Evolutionary conservation across 2,888 invertebrate species (phyloP).

Genomic region (Ptychoptera contaminata): DNA sequence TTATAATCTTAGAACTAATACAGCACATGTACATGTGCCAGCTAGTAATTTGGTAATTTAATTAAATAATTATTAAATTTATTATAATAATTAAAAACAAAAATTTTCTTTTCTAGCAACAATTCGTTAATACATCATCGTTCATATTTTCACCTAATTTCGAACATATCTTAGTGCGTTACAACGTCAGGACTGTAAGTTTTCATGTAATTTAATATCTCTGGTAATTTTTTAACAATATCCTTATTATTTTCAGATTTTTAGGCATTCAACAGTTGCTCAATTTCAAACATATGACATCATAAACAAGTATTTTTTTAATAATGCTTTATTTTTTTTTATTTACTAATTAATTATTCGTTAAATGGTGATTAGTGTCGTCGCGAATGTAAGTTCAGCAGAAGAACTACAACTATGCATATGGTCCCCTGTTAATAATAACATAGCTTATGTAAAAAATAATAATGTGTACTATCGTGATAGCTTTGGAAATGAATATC

Average conservation of each 20-base stretch:
- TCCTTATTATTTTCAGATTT: not conserved
- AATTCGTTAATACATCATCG: constrained; percentile 7
- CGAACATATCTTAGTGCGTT: not conserved
- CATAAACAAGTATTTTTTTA: constrained; percentile 36
- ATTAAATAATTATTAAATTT: too few relatives aligned
- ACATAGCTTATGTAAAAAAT: constrained; percentile 44
- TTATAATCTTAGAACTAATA: constrained; percentile 31
- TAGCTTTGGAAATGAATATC: constrained; percentile 21
- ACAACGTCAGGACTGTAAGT: not conserved
- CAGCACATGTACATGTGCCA: constrained; percentile 18
- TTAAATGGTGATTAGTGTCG: constrained; percentile 24
- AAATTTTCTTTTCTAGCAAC: not conserved
- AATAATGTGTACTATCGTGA: constrained; percentile 47
- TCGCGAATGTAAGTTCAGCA: constrained; percentile 34
- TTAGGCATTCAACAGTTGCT: constrained; percentile 43
- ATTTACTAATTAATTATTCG: constrained; percentile 6
- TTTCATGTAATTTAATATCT: too few relatives aligned
- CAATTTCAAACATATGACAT: constrained; percentile 46
- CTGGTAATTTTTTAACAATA: not conserved
- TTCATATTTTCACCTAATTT: constrained; percentile 15
- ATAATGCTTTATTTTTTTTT: constrained; percentile 16
- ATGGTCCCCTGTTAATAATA: constrained; percentile 38
- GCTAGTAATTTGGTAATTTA: not conserved
- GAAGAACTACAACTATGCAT: constrained; percentile 42
- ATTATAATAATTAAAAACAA: too few relatives aligned